A percentile compares a stretch with the other conserved stretches of the same genome.
These are phyloP conservation scores for Latrodectus hesperus DNA, from an alignment of 2,888 invertebrate genomes.

Conservation along the genomic window DNA sequence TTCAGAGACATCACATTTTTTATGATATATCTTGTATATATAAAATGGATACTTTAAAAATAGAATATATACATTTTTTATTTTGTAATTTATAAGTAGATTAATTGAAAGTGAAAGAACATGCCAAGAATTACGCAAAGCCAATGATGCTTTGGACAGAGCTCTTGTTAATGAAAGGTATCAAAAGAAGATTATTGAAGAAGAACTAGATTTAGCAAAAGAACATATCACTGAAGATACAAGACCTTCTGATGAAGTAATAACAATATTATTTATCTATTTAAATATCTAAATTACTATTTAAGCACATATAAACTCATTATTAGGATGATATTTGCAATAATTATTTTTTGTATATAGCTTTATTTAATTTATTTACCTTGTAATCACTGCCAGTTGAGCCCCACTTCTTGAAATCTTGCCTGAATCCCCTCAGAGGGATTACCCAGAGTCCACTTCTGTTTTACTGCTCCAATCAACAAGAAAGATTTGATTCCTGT, in stretches of 20 bases:
- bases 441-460: too few relatives aligned
- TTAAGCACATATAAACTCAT: too few relatives aligned
- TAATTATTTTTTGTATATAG: too few relatives aligned
- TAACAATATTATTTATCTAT: background rate
- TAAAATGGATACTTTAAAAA: too few relatives aligned
- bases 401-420: too few relatives aligned
- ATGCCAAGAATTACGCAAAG: conserved; percentile 41
- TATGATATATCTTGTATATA: background rate
- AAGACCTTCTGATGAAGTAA: conserved; percentile 47
- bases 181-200: conserved; percentile 42
- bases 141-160: conserved; percentile 51
- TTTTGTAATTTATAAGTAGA: conserved; percentile 23
- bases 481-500: too few relatives aligned
- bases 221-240: conserved; percentile 43
- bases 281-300: background rate
- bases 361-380: too few relatives aligned
- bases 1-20: background rate
- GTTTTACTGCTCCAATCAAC: too few relatives aligned
- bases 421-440: too few relatives aligned
- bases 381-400: too few relatives aligned
- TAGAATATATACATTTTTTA: too few relatives aligned
- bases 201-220: conserved; percentile 51
- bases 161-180: conserved; percentile 48
- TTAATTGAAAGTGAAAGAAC: conserved; percentile 42
- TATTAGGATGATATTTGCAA: too few relatives aligned